Base-by-base conservation (phyloP, 2,797 vertebrate genomes). In the Phyllotis vaccarum region DNA sequence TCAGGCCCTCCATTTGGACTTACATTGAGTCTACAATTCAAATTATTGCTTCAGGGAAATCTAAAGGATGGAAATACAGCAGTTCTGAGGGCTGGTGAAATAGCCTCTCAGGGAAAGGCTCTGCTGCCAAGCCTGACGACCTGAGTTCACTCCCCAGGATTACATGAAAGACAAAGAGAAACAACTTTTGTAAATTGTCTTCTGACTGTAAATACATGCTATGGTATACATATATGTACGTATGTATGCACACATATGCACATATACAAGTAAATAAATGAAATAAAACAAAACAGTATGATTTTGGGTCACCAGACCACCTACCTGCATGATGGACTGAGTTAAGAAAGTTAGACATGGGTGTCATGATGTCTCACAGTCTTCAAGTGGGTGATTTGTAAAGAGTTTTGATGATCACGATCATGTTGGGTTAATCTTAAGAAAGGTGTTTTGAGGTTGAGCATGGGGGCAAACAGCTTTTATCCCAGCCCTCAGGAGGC, bases 361-460 rank as follows among this genome's bases (percentile, higher is more conserved):
- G 46, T 19, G 2, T 31, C 17, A 37, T 6, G 43, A 34, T 46
- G 14, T 68, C 87, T 76, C 2, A 70, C 52, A 82, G 9, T 56
- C 91, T 75, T 31, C 79, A 94, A 43, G 79, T 8, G 83, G 46
- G 10, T 89, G 43, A 70, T 75, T 94, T 92, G 79, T 56, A 87
- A 80, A 34, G 37, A 86, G 66, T 92, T 91, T 58, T 93, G 43
- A 91, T 86, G 87, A 87, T 58, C 90, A 19, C 90, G 54, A 90
- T 7, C 66, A 95, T 87, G 29, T 46, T 27, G 29, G 52, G 16
- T 89, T 90, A 46, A 93, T 85, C 68, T 95, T 43, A 76, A 81
- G 52, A 82, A 95, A 92, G 27, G 16, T 34, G 0, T 74, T 49
- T 74, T 91, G 27, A 96, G 46, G 4, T 34, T 86, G 46, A 70